These are phyloP conservation scores for Polypedilum pembai DNA, from an alignment of 1,140 invertebrate genomes.

Conservation along the genomic window DNA sequence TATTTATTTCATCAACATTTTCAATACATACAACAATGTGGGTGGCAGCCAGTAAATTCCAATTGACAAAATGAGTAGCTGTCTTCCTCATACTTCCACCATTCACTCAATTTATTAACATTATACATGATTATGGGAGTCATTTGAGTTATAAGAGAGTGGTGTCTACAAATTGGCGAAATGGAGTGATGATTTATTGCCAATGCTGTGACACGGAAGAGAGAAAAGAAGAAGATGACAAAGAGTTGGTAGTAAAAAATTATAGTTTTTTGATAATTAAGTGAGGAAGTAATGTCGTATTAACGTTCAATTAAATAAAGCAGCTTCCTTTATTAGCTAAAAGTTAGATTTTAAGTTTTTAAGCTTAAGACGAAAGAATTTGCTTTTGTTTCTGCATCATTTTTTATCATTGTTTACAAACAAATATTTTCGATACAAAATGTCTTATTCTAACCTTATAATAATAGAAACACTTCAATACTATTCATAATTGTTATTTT, in stretches of 20 bases:
- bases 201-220: not conserved
- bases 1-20: not conserved
- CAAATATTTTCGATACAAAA: too few relatives aligned
- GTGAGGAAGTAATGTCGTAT: not conserved
- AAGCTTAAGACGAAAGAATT: too few relatives aligned
- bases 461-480: too few relatives aligned
- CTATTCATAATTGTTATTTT: too few relatives aligned
- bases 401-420: too few relatives aligned
- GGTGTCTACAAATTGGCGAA: slow-evolving; percentile 8
- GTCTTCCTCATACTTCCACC: not conserved
- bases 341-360: too few relatives aligned
- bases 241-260: not conserved
- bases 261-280: not conserved
- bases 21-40: not conserved
- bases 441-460: too few relatives aligned
- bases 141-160: not conserved
- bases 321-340: too few relatives aligned
- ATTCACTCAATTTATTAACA: not conserved
- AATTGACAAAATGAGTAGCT: not conserved
- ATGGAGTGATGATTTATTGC: slow-evolving; percentile 1
- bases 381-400: too few relatives aligned
- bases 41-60: not conserved
- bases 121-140: not conserved
- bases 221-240: not conserved
- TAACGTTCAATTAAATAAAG: too few relatives aligned